These are phyloP conservation scores for Varecia variegata DNA, from an alignment of 2,797 vertebrate genomes.

Conservation along the genomic window DNA sequence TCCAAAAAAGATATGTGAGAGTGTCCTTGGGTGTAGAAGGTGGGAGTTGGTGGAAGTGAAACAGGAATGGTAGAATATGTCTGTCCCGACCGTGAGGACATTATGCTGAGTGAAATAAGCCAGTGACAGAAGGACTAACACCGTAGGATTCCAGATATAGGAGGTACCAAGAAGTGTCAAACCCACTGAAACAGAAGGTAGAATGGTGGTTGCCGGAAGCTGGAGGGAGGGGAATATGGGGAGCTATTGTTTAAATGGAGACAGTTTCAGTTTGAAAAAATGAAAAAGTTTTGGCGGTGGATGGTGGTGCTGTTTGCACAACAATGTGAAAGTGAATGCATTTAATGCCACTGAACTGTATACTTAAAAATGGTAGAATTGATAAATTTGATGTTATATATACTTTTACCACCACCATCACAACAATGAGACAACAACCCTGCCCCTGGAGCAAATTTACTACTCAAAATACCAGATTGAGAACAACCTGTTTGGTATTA, in stretches of 20 bases:
- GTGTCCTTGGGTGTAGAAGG: no score
- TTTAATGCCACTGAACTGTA: no score
- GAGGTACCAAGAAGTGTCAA: not conserved
- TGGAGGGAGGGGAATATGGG: accelerated
- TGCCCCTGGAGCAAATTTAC: not conserved
- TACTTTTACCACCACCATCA: not conserved
- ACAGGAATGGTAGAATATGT: not conserved
- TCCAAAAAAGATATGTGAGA: not conserved
- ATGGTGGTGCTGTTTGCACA: no score
- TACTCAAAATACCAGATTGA: not conserved
- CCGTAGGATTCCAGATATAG: not conserved
- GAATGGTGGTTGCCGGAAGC: not conserved
- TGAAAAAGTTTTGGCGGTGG: not conserved
- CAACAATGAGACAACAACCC: not conserved
- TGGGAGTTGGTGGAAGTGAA: not conserved
- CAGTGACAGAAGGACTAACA: not conserved
- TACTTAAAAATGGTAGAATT: not conserved
- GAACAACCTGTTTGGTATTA: not conserved
- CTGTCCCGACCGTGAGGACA: not conserved
- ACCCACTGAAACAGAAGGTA: not conserved
- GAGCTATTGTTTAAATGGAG: not conserved
- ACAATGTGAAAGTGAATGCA: not conserved
- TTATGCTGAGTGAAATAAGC: not conserved
- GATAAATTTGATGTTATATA: not conserved
- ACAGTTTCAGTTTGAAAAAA: not conserved